A percentile compares a stretch with the other conserved stretches of the same genome.
phyloP scores from a whole-genome alignment of 2,888 invertebrate genomes.

The Troilus luridus region DNA sequence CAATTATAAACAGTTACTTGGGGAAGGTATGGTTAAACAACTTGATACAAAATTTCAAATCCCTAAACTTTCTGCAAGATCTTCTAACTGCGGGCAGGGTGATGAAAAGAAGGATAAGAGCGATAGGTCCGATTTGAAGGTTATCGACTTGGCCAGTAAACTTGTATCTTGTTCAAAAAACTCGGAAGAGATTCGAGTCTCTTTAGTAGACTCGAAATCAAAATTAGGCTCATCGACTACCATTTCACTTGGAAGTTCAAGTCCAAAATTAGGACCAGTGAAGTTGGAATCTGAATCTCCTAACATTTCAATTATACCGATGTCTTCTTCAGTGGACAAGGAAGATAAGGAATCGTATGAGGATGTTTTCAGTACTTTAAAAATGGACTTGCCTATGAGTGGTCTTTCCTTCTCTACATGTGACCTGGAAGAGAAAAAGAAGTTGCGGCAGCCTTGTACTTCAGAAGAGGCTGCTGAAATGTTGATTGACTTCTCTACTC shows the following conservation, averaged over 20 bases:
- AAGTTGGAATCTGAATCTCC: constrained; percentile 62
- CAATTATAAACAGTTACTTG: constrained; percentile 75
- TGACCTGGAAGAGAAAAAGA: constrained; percentile 61
- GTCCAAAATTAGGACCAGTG: constrained; percentile 19
- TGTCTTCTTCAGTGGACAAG: constrained; percentile 49
- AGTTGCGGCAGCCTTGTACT: constrained; percentile 66
- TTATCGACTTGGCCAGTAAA: constrained; percentile 54
- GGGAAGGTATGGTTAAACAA: constrained; percentile 84
- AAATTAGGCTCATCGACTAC: constrained; percentile 54
- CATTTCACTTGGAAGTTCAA: constrained; percentile 45
- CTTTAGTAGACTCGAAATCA: constrained; percentile 58
- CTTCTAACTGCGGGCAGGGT: constrained; percentile 65
- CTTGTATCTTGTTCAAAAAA: constrained; percentile 59
- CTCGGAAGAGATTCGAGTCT: constrained; percentile 58
- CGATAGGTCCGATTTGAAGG: constrained; percentile 59
- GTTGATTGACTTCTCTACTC: constrained; percentile 77
- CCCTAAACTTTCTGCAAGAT: constrained; percentile 81
- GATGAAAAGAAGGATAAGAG: constrained; percentile 63
- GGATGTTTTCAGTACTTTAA: constrained; percentile 65
- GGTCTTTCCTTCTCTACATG: constrained; percentile 64
- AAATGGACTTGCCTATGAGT: constrained; percentile 65
- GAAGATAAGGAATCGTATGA: constrained; percentile 59
- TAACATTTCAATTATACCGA: constrained; percentile 61
- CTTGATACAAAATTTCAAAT: constrained; percentile 89
- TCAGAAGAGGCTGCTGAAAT: constrained; percentile 78